Evolutionary conservation across 2,113 vertebrate species (phyloP), one percentile per base, ranked within the genome.

Genomic region (Cercocebus atys): DNA sequence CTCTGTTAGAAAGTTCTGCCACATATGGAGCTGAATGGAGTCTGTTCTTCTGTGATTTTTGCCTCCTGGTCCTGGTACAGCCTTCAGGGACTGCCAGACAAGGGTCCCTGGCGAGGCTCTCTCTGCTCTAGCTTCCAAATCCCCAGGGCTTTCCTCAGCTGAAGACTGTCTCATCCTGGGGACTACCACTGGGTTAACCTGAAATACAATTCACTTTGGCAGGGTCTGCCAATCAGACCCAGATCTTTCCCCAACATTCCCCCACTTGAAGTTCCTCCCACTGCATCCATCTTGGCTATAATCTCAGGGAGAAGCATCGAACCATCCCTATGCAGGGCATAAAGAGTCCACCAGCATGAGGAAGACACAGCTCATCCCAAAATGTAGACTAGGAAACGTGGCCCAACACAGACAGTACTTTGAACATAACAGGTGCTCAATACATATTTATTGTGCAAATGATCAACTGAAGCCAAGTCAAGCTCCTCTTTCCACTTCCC

Each of bases 381-480:
- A 23, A 32, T 0, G 1, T 47, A 55, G 87, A 25, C 73, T 66
- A 92, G 78, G 73, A 88, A 88, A 47, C 47, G 35, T 0, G 0
- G 76, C 38, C 20, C 35, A 45, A 88, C 27, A 50, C 85, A 81
- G 64, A 95, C 38, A 90, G 84, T 25, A 47, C 78, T 85, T 32
- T 79, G 91, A 72, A 61, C 45, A 20, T 38, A 66, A 25, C 59
- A 94, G 83, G 84, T 38, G 38, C 75, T 80, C 61, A 2, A 73
- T 91, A 94, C 88, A 95, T 93, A 68, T 86, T 94, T 95, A 93
- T 38, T 82, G 86, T 93, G 79, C 89, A 79, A 93, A 45, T 5
- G 55, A 59, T n/a, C 72, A 1, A 8, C 0, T 0, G 22, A 91
- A 75, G 87, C 90, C 94, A 93, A 78, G 68, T n/a, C 55, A 61